These are phyloP conservation scores for Antedon bifida DNA, from an alignment of 35 echinoderm and acorn worm genomes.

Conservation along the genomic window DNA sequence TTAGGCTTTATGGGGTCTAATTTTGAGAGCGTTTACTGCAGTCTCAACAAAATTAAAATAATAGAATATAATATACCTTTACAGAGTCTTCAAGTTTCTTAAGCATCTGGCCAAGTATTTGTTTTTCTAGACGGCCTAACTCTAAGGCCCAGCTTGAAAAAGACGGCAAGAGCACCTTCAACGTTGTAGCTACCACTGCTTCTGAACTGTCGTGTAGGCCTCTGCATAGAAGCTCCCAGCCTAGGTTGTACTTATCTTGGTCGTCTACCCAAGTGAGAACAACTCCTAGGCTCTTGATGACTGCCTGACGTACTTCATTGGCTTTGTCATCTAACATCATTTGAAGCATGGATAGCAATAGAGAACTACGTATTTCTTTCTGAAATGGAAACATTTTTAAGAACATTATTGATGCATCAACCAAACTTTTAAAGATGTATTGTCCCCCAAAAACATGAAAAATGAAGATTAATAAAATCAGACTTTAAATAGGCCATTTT, in stretches of 20 bases:
- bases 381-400: too few relatives aligned
- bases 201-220: slow-evolving; percentile 47
- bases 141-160: slow-evolving; percentile 89
- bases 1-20: too few relatives aligned
- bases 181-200: slow-evolving; percentile 43
- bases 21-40: too few relatives aligned
- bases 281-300: slow-evolving; percentile 76
- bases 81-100: slow-evolving; percentile 76
- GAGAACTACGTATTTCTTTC: slow-evolving; percentile 78
- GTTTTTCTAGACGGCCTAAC: slow-evolving; percentile 64
- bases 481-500: too few relatives aligned
- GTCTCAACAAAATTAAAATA: too few relatives aligned
- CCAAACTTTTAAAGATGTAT: too few relatives aligned
- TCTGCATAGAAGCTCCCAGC: slow-evolving; percentile 53
- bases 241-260: slow-evolving; percentile 93
- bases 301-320: slow-evolving; percentile 50
- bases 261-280: slow-evolving; percentile 77
- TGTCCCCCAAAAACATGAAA: too few relatives aligned
- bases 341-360: slow-evolving; percentile 92
- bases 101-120: slow-evolving; percentile 56
- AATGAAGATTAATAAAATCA: too few relatives aligned
- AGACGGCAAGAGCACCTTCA: slow-evolving; percentile 66
- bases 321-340: slow-evolving; percentile 76
- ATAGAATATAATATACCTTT: slow-evolving; percentile 24
- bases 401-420: background rate